Conservation (phyloP, 2,888 invertebrate genomes). For the Cartodere bifasciata region DNA sequence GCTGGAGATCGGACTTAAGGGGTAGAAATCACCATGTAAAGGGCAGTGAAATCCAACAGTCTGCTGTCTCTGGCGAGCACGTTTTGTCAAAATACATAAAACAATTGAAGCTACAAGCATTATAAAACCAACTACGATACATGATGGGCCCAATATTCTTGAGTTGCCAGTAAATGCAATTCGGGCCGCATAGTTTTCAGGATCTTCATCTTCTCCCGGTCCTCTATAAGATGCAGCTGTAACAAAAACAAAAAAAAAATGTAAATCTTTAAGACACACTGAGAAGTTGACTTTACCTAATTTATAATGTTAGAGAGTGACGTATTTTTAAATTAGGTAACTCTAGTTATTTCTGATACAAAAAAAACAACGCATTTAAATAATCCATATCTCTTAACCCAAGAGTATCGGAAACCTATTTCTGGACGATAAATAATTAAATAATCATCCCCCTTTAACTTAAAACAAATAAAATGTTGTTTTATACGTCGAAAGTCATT, state of each 20-base stretch:
- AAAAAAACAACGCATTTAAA: too few species aligned
- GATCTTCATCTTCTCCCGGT: slow-evolving; percentile 58
- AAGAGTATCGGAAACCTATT: too few species aligned
- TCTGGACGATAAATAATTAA: too few species aligned
- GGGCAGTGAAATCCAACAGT: slow-evolving; percentile 66
- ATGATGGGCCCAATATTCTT: slow-evolving; percentile 57
- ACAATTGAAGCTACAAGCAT: slow-evolving; percentile 56
- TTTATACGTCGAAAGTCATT: too few species aligned
- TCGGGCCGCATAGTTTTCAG: slow-evolving; percentile 56
- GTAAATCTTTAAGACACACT: too few species aligned
- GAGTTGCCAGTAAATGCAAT: slow-evolving; percentile 65
- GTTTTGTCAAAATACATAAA: slow-evolving; percentile 51
- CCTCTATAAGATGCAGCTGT: slow-evolving; percentile 62
- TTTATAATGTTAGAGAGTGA: not conserved
- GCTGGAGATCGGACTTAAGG: slow-evolving; percentile 50
- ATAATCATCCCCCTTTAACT: too few species aligned
- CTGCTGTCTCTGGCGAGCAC: slow-evolving; percentile 52
- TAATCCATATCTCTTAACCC: too few species aligned
- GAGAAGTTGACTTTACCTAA: too few species aligned
- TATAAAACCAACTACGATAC: slow-evolving; percentile 59
- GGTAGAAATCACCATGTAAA: slow-evolving; percentile 66
- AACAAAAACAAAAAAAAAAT: slow-evolving; percentile 21
- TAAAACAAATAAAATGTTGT: too few species aligned
- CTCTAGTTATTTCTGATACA: too few species aligned
- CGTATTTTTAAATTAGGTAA: not conserved